Evolutionary conservation across 2,113 vertebrate genomes (phyloP), one percentile per base, ranked within the genome.

Genomic region (Empidonax traillii): DNA sequence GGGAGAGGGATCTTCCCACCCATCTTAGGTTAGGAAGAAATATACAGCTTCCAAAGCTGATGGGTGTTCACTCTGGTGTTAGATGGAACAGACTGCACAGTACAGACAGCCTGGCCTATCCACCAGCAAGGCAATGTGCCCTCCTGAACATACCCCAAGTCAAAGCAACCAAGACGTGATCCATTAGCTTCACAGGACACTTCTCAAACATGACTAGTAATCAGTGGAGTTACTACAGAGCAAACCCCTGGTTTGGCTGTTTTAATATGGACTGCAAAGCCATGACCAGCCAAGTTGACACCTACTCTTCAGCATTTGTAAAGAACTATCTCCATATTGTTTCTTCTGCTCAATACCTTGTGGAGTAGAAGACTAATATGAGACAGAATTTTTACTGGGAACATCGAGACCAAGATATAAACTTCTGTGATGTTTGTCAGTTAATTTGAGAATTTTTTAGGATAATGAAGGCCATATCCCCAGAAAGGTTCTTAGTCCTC

Each of bases 41-140:
- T 9, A n/a, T 2, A 27, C 35, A 43, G 33, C 12, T 81, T 89
- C 63, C 68, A 77, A 39, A 79, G 25, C 1, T 0, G 0, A 27
- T 9, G 10, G 3, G 12, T 65, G 59, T 76, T 43, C 37, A 4
- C 46, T 30, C 46, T 39, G 8, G 9, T 2, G 2, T 22, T 28
- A n/a, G 16, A 21, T 35, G 44, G n/a, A 88, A 59, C 18, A 59
- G 58, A n/a, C 16, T 91, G 56, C 35, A 47, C 44, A 58, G 41
- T 14, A 18, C 31, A 85, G 66, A 18, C 31, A 85, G 66, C 13
- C 37, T 63, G 14, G 28, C 25, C 46, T 71, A 8, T 1, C 27
- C 61, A 33, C 4, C 19, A 81, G 77, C 5, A 10, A 35, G 20
- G 30, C 0, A 0, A 25, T 11, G 11, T 4, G 35, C 21, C 24